Evolutionary conservation across 1,140 invertebrate species (phyloP), one percentile per base, ranked within the genome.

Genomic region (Sinella curviseta): DNA sequence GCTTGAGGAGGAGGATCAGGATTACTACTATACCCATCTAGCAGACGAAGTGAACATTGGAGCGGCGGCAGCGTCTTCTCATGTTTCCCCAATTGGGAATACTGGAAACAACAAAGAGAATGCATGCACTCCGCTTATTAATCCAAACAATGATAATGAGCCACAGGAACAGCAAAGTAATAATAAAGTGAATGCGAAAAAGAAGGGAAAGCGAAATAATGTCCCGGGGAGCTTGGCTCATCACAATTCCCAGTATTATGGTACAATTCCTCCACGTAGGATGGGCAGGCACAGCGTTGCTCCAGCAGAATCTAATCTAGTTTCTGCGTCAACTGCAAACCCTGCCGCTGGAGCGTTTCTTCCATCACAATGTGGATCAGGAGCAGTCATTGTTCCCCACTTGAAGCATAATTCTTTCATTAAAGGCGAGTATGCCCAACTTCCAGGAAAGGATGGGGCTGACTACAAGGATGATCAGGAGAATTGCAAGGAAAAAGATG

Each of bases 171-270:
- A 17, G 57, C 8, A 48, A 12, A 48, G 8, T 12, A 48, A 12
- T 12, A 48, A 20, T 48, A 48, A 20, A 48, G 39, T 48, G 39
- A 48, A 48, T 20, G 39, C 8, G 20, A 48, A 48, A 12, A 48
- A 48, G 8, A 60, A 60, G 8, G 57, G 57, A 26, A 26, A 26
- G 8, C 12, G 57, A 26, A 60, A 60, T 60, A 60, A 60, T 26
- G 24, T 60, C 24, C 57, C 57, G 24, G 57, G 57, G 57, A 60
- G 57, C 24, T 60, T 60, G 57, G 57, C 57, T 17, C 57, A 60
- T 60, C 57, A 60, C 24, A 60, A 60, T 60, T 60, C 57, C 57
- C 57, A 60, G 57, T 60, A 60, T 60, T 60, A 60, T 26, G 57
- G 57, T 17, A 60, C 57, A 3, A 60, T 60, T 60, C 24, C 57